Base-by-base conservation (phyloP, 2,888 invertebrate genomes). In the Heliconius ethilla region DNA sequence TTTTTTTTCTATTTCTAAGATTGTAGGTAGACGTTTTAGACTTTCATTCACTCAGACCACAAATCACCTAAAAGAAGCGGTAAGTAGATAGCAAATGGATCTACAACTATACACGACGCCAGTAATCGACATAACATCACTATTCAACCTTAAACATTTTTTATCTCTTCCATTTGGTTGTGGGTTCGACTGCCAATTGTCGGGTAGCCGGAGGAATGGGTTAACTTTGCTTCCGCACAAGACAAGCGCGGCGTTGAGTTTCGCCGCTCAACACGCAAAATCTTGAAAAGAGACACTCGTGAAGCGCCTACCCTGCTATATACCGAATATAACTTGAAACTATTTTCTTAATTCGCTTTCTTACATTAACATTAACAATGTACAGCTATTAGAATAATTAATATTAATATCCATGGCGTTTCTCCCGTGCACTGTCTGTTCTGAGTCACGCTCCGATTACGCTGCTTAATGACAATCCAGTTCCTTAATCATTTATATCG, bases 361-460 rank as follows among this genome's bases (percentile, higher is more conserved):
- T 7, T 40, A 67, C 6, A 40, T 67, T 37, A 15, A 69, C 40
- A 67, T 40, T 25, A 25, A 69, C 15, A 69, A 25, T 25, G 25
- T 25, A 25, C 15, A 69, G n/a, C n/a, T 40, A 40, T 69, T 25
- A 40, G 15, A 69, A 45, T 40, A 15, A 69, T 69, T 45, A 40
- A 45, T 40, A 69, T 45, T 69, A 18, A 69, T 25, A 40, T 69
- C 69, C 27, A 69, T 45, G 25, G 27, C 29, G 18, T 67, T 29
- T 29, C 45, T 77, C 67, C 29, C 29, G 25, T 29, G 9, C 27
- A 45, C 45, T 40, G 37, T 59, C 66, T 67, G 27, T n/a, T 66
- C 59, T 62, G 40, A 7, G 73, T 40, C 77, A 77, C 77, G 81
- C 81, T 78, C 81, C 81, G 77, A 78, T 81, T 75, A 59, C 29